A percentile compares a stretch with the other conserved stretches of the same genome.
Evolutionary conservation across 2,888 invertebrate genomes (phyloP).

Genomic region (Willowsia nigromaculata): DNA sequence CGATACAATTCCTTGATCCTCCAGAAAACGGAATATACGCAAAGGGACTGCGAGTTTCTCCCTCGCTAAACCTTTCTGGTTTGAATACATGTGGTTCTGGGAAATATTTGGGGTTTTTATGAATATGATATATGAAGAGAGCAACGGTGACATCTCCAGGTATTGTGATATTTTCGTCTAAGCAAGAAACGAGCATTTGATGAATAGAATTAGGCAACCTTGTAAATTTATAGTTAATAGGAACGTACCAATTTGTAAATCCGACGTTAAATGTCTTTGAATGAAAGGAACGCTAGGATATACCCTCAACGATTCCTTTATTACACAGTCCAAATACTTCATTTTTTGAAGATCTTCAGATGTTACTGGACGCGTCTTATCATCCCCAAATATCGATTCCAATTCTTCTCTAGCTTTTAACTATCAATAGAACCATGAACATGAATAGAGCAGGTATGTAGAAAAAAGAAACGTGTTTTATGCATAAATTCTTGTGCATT

Average conservation of each 20-base stretch:
- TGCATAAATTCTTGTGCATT: too few species aligned
- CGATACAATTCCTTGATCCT: conserved; percentile 80
- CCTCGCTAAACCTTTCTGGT: conserved; percentile 82
- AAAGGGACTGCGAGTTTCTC: conserved; percentile 80
- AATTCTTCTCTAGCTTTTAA: conserved; percentile 64
- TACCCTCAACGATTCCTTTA: conserved; percentile 80
- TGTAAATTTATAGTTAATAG: too few species aligned
- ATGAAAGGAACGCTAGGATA: conserved; percentile 81
- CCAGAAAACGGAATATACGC: conserved; percentile 81
- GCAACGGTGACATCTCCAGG: conserved; percentile 60
- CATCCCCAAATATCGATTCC: conserved; percentile 61
- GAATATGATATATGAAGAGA: conserved; percentile 66
- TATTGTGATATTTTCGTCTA: conserved; percentile 62
- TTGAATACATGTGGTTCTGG: conserved; percentile 82
- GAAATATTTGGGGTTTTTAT: conserved; percentile 80
- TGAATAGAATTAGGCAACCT: too few species aligned
- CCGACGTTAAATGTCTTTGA: conserved; percentile 79
- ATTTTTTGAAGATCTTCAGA: conserved; percentile 81
- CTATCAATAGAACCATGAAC: not conserved
- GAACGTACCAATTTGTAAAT: conserved; percentile 78
- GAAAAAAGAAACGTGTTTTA: too few species aligned
- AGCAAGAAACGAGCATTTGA: not conserved
- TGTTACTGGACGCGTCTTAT: conserved; percentile 80
- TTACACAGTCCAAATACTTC: conserved; percentile 80
- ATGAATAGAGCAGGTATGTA: too few species aligned